phyloP scores from a whole-genome alignment of 1,140 invertebrate species.

The Heterodera schachtii region DNA sequence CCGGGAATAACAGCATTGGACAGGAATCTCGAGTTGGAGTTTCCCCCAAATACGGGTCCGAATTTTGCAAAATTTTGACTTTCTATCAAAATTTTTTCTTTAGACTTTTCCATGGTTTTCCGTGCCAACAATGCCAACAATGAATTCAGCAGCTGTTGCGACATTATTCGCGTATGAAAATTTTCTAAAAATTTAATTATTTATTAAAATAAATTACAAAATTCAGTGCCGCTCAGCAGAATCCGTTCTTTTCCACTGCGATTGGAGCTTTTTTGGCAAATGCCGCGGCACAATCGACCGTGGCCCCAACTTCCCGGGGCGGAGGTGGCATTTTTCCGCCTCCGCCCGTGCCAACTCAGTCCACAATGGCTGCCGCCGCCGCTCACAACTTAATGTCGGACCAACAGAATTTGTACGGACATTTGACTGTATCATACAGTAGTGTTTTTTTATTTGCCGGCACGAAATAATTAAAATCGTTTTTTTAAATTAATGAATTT shows the following conservation, averaged over 20 bases:
- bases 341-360: background rate
- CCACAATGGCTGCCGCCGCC: background rate
- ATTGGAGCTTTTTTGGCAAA: slow-evolving; percentile 34
- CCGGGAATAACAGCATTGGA: no score
- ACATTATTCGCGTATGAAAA: slow-evolving; percentile 16
- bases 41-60: no score
- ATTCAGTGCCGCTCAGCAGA: slow-evolving; percentile 10
- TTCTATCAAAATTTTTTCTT: background rate
- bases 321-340: slow-evolving; percentile 19
- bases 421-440: no score
- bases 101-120: background rate
- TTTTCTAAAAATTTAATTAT: background rate
- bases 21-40: no score
- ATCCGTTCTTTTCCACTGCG: slow-evolving; percentile 22
- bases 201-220: background rate
- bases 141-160: slow-evolving; percentile 28
- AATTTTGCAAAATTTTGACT: no score
- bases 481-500: no score
- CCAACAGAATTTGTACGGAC: background rate
- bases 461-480: no score
- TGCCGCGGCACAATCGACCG: slow-evolving; percentile 15
- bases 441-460: no score
- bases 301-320: background rate
- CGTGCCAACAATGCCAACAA: slow-evolving; percentile 2
- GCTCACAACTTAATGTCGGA: background rate